phyloP scores from a whole-genome alignment of 30 jellyfish, hydroid and myxozoan genomes.

The Morbakka virulenta region DNA sequence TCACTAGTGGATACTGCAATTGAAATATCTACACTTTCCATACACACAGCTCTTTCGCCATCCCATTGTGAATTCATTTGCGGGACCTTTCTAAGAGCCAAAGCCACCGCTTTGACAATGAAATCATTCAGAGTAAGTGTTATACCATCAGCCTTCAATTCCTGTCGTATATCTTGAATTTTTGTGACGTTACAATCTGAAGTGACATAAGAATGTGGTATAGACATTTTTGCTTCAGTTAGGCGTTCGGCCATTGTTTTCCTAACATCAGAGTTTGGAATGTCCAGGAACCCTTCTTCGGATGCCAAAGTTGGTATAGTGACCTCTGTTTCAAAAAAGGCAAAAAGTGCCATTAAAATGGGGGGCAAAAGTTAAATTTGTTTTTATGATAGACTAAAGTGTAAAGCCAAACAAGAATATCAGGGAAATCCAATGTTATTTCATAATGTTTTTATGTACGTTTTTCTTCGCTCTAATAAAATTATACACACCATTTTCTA shows the following conservation, averaged over 20 bases:
- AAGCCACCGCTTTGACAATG: neutral
- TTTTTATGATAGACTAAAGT: too few relatives aligned
- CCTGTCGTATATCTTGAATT: neutral
- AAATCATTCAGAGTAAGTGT: neutral
- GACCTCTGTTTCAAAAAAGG: too few relatives aligned
- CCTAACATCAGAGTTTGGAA: slow-evolving; percentile 5
- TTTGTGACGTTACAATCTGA: slow-evolving; percentile 1
- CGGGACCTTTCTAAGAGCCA: neutral
- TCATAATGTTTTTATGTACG: too few relatives aligned
- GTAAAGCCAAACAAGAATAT: too few relatives aligned
- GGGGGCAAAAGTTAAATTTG: too few relatives aligned
- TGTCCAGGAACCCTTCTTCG: neutral
- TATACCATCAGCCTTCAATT: neutral
- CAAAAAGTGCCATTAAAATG: too few relatives aligned
- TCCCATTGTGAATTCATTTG: slow-evolving; percentile 1
- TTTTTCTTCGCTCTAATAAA: too few relatives aligned
- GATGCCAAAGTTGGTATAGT: neutral
- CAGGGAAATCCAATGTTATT: too few relatives aligned
- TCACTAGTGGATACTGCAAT: slow-evolving; percentile 3
- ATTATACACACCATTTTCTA: too few relatives aligned
- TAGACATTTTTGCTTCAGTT: slow-evolving; percentile 12
- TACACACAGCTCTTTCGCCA: neutral
- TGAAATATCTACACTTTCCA: neutral
- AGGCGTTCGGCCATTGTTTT: neutral
- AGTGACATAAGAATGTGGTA: slow-evolving; percentile 1